Evolutionary conservation across 2,888 invertebrate genomes (phyloP).

Genomic region (Autographa gamma): DNA sequence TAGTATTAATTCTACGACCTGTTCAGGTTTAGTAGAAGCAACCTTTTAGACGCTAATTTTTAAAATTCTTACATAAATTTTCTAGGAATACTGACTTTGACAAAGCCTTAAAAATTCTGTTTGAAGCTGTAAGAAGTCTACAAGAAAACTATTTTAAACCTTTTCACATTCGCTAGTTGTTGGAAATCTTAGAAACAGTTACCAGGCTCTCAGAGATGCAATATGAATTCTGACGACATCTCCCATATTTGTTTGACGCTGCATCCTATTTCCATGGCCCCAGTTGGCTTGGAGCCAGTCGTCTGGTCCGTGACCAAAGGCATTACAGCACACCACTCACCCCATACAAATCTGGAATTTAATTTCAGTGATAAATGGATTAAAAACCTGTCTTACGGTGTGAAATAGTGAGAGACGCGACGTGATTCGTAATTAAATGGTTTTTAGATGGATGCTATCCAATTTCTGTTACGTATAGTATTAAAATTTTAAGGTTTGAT

Average conservation of each 20-base stretch:
- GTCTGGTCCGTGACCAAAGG: slow-evolving; percentile 55
- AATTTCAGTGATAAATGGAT: slow-evolving; percentile 68
- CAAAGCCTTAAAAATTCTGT: neutral
- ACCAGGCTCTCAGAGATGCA: slow-evolving; percentile 17
- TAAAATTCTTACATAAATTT: no score
- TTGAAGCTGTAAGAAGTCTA: neutral
- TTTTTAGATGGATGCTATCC: slow-evolving; percentile 27
- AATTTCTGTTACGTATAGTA: neutral
- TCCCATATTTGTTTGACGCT: slow-evolving; percentile 54
- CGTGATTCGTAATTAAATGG: slow-evolving; percentile 44
- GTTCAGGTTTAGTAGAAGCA: no score
- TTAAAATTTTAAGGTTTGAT: neutral
- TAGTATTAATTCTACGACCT: no score
- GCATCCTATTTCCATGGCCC: slow-evolving; percentile 43
- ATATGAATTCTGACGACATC: slow-evolving; percentile 44
- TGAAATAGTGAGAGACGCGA: slow-evolving; percentile 49
- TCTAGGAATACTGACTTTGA: neutral
- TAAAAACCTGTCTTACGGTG: slow-evolving; percentile 59
- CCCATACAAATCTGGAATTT: slow-evolving; percentile 57
- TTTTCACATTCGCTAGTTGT: neutral
- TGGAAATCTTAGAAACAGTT: slow-evolving; percentile 23
- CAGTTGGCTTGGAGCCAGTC: slow-evolving; percentile 60
- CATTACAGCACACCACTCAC: slow-evolving; percentile 52
- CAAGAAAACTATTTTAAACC: neutral
- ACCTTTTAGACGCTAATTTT: no score